These are phyloP conservation scores for Crocuta crocuta DNA, from an alignment of 2,113 vertebrate species.

Conservation along the genomic window DNA sequence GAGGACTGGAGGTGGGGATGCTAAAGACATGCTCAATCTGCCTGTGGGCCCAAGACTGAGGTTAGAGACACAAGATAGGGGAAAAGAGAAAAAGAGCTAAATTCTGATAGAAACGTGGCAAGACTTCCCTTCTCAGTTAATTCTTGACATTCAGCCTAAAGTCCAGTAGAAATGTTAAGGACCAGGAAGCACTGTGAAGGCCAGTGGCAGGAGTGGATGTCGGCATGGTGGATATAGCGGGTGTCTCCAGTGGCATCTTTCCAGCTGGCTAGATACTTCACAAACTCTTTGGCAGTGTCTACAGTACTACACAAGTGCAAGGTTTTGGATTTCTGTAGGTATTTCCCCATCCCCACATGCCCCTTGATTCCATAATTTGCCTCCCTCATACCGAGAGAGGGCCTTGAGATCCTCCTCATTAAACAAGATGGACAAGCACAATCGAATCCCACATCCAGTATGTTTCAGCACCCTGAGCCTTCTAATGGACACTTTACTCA, in stretches of 20 bases:
- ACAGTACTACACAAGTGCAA: constrained; percentile 79
- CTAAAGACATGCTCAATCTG: neutral
- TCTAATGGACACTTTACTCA: constrained; percentile 15
- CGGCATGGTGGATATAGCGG: constrained; percentile 92
- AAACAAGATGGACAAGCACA: neutral
- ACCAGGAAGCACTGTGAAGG: constrained; percentile 83
- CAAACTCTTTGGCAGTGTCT: constrained; percentile 88
- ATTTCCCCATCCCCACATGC: neutral
- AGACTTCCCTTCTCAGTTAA: neutral
- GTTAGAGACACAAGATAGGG: neutral
- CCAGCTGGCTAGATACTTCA: constrained; percentile 90
- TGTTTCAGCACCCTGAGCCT: neutral
- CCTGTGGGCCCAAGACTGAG: neutral
- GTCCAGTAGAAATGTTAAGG: neutral
- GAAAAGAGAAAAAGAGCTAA: neutral
- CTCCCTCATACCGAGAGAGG: neutral
- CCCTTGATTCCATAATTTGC: neutral
- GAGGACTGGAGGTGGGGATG: neutral
- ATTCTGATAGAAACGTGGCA: neutral
- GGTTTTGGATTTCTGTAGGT: constrained; percentile 12
- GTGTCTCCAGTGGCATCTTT: constrained; percentile 91
- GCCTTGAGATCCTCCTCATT: neutral
- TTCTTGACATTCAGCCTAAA: neutral
- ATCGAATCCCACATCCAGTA: neutral
- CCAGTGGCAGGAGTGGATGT: constrained; percentile 92